These are phyloP conservation scores for Vanessa tameamea DNA, from an alignment of 1,140 invertebrate genomes.

Conservation along the genomic window DNA sequence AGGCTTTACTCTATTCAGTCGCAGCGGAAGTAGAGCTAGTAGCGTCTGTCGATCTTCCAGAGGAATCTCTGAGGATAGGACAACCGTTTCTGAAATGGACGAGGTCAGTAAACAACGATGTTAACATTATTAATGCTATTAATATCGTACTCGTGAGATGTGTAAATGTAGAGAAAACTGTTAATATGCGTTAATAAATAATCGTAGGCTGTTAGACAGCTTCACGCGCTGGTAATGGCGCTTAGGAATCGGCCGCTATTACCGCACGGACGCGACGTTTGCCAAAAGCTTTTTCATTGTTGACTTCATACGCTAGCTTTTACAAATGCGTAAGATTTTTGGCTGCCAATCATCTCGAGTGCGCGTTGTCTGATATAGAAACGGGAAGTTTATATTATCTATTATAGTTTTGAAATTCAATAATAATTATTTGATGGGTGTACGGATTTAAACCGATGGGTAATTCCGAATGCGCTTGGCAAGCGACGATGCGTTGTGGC, in stretches of 20 bases:
- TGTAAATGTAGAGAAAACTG: conserved; percentile 37
- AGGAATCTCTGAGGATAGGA: conserved; percentile 82
- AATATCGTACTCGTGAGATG: conserved; percentile 18
- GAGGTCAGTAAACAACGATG: conserved; percentile 78
- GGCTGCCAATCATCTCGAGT: conserved; percentile 49
- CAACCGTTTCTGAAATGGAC: conserved; percentile 83
- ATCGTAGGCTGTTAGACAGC: conserved; percentile 48
- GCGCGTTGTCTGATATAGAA: conserved; percentile 48
- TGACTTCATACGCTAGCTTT: conserved; percentile 51
- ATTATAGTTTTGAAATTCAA: conserved; percentile 12
- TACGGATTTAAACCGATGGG: conserved; percentile 38
- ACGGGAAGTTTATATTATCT: conserved; percentile 45
- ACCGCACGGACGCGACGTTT: conserved; percentile 52
- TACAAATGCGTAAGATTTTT: conserved; percentile 56
- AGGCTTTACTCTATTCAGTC: conserved; percentile 87
- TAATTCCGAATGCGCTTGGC: conserved; percentile 47
- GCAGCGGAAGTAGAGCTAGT: conserved; percentile 79
- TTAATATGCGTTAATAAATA: conserved; percentile 60
- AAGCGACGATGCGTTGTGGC: conserved; percentile 39
- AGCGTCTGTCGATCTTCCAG: conserved; percentile 77
- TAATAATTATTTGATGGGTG: conserved; percentile 3
- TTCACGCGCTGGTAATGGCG: conserved; percentile 55
- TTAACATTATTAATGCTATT: conserved; percentile 27
- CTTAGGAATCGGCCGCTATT: conserved; percentile 54
- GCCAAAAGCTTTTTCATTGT: conserved; percentile 69